Percentiles rank a stretch among this genome's conserved stretches.
phyloP scores from a whole-genome alignment of 1,140 invertebrate genomes.

The Drosophila dunni region DNA sequence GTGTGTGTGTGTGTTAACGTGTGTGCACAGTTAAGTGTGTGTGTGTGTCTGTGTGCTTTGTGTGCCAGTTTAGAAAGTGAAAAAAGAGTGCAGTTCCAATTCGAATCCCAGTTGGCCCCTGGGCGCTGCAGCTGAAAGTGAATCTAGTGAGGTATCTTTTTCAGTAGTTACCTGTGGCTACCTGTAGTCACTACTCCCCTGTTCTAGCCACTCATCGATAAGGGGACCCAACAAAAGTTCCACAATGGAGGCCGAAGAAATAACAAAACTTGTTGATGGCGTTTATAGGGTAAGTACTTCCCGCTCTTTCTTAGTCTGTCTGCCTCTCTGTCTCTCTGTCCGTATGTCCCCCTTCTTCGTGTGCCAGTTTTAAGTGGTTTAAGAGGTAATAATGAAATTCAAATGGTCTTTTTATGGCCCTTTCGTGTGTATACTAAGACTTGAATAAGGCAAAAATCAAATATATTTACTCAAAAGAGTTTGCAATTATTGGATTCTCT shows the following conservation, averaged over 20 bases:
- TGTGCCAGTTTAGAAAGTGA: conserved; percentile 82
- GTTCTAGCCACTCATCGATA: conserved; percentile 7
- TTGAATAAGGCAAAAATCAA: conserved; percentile 17
- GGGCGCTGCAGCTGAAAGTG: conserved; percentile 74
- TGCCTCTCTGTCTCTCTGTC: not conserved
- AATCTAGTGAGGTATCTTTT: conserved; percentile 49
- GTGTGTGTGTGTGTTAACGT: conserved; percentile 7
- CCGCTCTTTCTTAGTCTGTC: not conserved
- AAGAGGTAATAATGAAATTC: conserved; percentile 37
- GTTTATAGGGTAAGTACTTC: conserved; percentile 91
- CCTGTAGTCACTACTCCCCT: conserved; percentile 24
- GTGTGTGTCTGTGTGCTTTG: conserved; percentile 31
- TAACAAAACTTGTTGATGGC: conserved; percentile 94
- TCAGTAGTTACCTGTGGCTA: conserved; percentile 44
- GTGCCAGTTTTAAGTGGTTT: conserved; percentile 34
- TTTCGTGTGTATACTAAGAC: not conserved
- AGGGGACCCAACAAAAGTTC: conserved; percentile 4
- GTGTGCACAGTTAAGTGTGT: conserved; percentile 13
- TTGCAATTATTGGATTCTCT: not conserved
- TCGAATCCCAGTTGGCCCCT: conserved; percentile 26
- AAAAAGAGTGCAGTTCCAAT: conserved; percentile 70
- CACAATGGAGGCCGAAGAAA: conserved; percentile 93
- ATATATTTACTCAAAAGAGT: conserved; percentile 13
- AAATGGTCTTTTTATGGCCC: conserved; percentile 40
- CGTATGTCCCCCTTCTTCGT: not conserved